Conservation (phyloP, 2,888 invertebrate genomes). For the Ptychoptera albimana region DNA sequence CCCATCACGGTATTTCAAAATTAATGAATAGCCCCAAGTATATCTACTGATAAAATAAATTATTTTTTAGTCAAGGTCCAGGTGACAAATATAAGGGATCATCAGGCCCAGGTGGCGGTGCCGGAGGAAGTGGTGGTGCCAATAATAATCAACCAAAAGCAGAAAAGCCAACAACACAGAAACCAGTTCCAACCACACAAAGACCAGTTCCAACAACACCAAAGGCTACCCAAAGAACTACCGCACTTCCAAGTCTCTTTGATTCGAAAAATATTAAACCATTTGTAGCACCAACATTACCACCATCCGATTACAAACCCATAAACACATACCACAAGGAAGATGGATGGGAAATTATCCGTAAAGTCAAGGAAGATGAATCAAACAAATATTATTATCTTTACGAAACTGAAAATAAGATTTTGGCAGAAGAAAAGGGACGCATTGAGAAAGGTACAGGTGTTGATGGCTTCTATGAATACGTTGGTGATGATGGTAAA, state of each 20-base stretch:
- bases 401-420: slow-evolving; percentile 37
- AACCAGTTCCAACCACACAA: neutral
- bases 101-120: neutral
- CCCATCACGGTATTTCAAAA: neutral
- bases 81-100: too few species aligned
- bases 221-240: too few species aligned
- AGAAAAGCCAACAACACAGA: neutral
- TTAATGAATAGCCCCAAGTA: neutral
- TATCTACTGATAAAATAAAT: neutral
- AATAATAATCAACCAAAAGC: neutral
- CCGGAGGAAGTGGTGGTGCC: neutral
- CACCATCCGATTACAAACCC: neutral
- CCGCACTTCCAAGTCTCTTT: too few species aligned
- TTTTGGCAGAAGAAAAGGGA: slow-evolving; percentile 32
- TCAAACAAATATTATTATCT: slow-evolving; percentile 17
- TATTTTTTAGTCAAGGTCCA: too few species aligned
- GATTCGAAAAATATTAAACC: too few species aligned
- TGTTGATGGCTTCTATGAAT: slow-evolving; percentile 43
- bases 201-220: neutral
- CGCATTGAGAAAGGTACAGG: slow-evolving; percentile 37
- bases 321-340: slow-evolving; percentile 4
- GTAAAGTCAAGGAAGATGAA: slow-evolving; percentile 23
- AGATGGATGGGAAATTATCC: slow-evolving; percentile 26
- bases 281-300: too few species aligned
- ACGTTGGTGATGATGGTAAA: slow-evolving; percentile 38